Base-by-base conservation (phyloP, 92 coral and sea anemone species). In the Paragorgia papillata region DNA sequence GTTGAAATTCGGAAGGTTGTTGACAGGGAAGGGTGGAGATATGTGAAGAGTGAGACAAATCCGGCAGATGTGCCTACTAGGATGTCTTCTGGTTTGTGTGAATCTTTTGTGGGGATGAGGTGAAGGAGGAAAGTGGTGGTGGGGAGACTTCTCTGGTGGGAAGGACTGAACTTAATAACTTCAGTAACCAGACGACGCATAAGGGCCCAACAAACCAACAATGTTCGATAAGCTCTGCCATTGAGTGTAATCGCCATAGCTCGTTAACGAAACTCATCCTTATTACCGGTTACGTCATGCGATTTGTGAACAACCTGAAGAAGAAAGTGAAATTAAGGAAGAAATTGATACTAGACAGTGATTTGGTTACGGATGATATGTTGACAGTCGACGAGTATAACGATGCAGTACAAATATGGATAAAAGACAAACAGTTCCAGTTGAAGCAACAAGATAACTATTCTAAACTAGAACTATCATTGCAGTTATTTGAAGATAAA, bases 261-360 rank as follows among this genome's bases (percentile, higher is more conserved):
- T 43, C 50, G 50, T 18, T 43, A 43, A 43, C 9, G 50, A 67
- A 46, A 15, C 33, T 67, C 10, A 46, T 67, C 13, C 18, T 26
- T 19, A 28, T 18, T 9, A 67, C 57, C 0, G 74, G 57, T 18
- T 67, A 67, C 28, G 58, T 67, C n/a, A 33, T 40, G 57, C 3
- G 80, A 66, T 81, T 75, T 29, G 50, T 81, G 28, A 57, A 46
- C 75, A 81, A 73, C 43, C 49, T 81, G 27, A 62, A 49, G 60
- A 28, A 12, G 48, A 41, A 26, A 69, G 17, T 33, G 48, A 57
- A 66, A 29, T 56, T 37, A 1, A 57, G 76, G 37, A 55, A 74
- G 57, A 21, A 28, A 20, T 2, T 40, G 57, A 67, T 40, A n/a
- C 50, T 9, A 13, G 51, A 67, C 15, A 21, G 12, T 1, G 74